Evolutionary conservation across 2,797 vertebrate species (phyloP), one percentile per base, ranked within the genome.

Genomic region (Sebastes taczanowskii): DNA sequence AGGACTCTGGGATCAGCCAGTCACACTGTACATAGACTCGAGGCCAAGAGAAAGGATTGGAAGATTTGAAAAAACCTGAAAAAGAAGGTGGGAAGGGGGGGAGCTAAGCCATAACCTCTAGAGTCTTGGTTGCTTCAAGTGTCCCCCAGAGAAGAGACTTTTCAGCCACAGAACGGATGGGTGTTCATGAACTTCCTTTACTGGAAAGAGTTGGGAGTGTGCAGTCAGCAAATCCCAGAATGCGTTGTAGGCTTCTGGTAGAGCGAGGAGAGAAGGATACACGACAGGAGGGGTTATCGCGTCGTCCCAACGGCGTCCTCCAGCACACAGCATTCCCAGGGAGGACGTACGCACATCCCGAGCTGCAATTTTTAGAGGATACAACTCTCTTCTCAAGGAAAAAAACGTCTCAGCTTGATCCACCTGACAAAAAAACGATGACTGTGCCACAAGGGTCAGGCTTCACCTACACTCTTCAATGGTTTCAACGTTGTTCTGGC

Each of bases 401-500:
- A 38, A 67, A 80, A 56, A 38, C 56, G 71, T 74, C 76, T 62
- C 20, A 14, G 46, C 79, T 68, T 53, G 62, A 84, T 68, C 77
- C 67, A 67, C 76, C 71, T 32, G 27, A 82, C 63, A 38, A 38
- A 69, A 77, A 35, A 63, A 55, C 3, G 70, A 75, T 29, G 86
- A 86, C 86, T 79, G 87, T 90, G 88, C 91, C 88, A 88, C 86
- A 58, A 79, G 84, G 74, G 83, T 89, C 69, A 34, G 74, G 62
- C 71, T 60, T 84, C 78, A 30, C 81, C 71, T 71, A 22, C 81
- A 59, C 78, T 78, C 74, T 55, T 20, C 71, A 68, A 34, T 27
- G 74, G 58, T 81, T 80, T 81, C 73, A 75, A 67, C 77, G 74
- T 89, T 82, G 87, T 79, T 82, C 86, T 83, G 94, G 92, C 94